phyloP scores from a whole-genome alignment of 2,113 vertebrate genomes.

The Ornithorhynchus anatinus region DNA sequence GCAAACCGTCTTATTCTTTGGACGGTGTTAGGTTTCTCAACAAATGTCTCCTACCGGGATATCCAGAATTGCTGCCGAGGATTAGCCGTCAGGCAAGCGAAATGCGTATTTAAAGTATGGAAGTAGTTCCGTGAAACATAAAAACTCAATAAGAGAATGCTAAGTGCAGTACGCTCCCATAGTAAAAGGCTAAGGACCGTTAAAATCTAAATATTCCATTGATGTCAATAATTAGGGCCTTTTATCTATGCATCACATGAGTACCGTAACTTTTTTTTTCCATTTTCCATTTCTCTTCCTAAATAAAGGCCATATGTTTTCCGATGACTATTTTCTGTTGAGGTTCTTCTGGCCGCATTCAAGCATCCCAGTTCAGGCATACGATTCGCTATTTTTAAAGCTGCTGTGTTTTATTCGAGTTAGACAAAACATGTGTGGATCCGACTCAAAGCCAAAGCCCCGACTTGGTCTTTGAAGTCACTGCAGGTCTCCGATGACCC shows the following conservation, averaged over 20 bases:
- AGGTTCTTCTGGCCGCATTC: neutral
- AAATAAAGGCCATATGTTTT: neutral
- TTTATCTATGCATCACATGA: conserved; percentile 17
- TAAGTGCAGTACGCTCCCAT: conserved; percentile 6
- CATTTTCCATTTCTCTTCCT: neutral
- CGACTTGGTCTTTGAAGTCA: neutral
- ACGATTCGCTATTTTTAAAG: neutral
- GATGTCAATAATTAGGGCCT: neutral
- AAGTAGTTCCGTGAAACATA: neutral
- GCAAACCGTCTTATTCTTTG: neutral
- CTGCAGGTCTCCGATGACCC: no score
- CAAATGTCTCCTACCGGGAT: neutral
- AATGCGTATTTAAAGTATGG: neutral
- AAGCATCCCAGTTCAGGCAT: neutral
- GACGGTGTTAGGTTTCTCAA: neutral
- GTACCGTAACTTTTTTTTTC: no score
- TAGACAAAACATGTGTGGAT: conserved; percentile 3
- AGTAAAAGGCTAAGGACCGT: neutral
- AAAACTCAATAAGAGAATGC: neutral
- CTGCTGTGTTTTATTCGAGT: neutral
- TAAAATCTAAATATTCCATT: neutral
- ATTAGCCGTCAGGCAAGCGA: neutral
- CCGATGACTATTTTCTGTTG: neutral
- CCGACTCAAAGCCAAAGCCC: neutral
- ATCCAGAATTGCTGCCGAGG: neutral